phyloP scores from a whole-genome alignment of 2,888 invertebrate genomes.

The Pocota personata region DNA sequence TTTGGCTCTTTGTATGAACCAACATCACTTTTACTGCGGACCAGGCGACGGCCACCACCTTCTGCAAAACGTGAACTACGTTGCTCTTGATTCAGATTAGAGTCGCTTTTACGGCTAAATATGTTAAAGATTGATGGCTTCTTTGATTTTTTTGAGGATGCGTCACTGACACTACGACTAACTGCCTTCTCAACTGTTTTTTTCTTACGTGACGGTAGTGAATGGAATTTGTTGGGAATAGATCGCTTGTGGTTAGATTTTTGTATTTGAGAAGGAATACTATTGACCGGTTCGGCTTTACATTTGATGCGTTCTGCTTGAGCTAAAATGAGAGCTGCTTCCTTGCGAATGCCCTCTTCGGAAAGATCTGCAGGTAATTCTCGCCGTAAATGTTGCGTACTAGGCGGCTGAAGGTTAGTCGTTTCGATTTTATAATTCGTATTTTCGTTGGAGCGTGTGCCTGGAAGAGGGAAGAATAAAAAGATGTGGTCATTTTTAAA shows the following conservation, averaged over 20 bases:
- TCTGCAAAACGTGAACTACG: constrained; percentile 83
- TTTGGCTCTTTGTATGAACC: constrained; percentile 82
- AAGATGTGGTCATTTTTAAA: not conserved
- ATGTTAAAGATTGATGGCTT: constrained; percentile 87
- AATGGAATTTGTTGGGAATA: constrained; percentile 85
- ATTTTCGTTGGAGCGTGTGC: constrained; percentile 80
- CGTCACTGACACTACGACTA: constrained; percentile 85
- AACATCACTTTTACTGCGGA: constrained; percentile 87
- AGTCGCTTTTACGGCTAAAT: constrained; percentile 85
- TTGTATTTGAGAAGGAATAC: constrained; percentile 78
- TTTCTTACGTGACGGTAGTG: constrained; percentile 87
- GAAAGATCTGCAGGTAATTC: constrained; percentile 88
- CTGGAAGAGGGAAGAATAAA: constrained; percentile 71
- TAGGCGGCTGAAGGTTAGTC: constrained; percentile 79
- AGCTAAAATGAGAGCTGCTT: constrained; percentile 89
- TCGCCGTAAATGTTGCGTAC: constrained; percentile 81
- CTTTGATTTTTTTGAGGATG: constrained; percentile 83
- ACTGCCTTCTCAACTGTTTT: constrained; percentile 82
- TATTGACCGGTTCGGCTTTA: constrained; percentile 83
- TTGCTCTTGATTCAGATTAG: constrained; percentile 82
- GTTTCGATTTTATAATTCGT: constrained; percentile 80
- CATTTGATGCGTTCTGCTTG: constrained; percentile 90
- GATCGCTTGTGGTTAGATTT: constrained; percentile 77
- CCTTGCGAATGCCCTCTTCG: constrained; percentile 89
- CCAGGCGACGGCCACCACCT: constrained; percentile 83